A percentile compares a stretch with the other conserved stretches of the same genome.
These are phyloP conservation scores for Solenopsis invicta DNA, from an alignment of 1,140 invertebrate species.

Conservation along the genomic window DNA sequence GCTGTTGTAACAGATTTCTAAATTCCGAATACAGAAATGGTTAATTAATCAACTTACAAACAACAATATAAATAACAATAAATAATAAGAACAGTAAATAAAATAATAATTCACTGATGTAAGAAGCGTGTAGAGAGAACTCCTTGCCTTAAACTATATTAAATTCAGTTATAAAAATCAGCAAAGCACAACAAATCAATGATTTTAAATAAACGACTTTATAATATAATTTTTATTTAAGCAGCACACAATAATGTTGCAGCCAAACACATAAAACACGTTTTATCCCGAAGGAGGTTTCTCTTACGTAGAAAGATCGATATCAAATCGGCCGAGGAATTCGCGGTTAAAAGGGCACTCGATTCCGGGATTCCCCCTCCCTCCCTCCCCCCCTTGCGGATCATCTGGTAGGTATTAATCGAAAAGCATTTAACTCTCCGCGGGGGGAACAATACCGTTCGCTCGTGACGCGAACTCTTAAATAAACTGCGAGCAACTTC, in stretches of 20 bases:
- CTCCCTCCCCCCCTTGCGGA: no score
- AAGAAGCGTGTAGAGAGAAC: neutral
- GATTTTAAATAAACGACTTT: constrained; percentile 8
- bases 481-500: constrained; percentile 26
- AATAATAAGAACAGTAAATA: neutral
- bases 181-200: neutral
- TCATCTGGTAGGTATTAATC: constrained; percentile 28
- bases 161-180: neutral
- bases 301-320: neutral
- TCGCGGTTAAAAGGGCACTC: neutral
- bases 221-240: neutral
- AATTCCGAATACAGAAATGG: neutral
- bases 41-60: neutral
- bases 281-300: neutral
- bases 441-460: constrained; percentile 31
- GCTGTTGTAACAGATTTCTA: constrained; percentile 1
- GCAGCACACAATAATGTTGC: neutral
- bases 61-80: no score
- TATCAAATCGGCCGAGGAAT: neutral
- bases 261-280: neutral
- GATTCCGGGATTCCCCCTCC: neutral
- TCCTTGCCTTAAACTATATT: neutral
- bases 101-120: neutral
- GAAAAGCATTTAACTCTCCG: constrained; percentile 40
- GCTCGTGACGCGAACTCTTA: constrained; percentile 47